A percentile compares a stretch with the other conserved stretches of the same genome.
These are phyloP conservation scores for Lepidurus packardi DNA, from an alignment of 1,140 invertebrate genomes.

Conservation along the genomic window DNA sequence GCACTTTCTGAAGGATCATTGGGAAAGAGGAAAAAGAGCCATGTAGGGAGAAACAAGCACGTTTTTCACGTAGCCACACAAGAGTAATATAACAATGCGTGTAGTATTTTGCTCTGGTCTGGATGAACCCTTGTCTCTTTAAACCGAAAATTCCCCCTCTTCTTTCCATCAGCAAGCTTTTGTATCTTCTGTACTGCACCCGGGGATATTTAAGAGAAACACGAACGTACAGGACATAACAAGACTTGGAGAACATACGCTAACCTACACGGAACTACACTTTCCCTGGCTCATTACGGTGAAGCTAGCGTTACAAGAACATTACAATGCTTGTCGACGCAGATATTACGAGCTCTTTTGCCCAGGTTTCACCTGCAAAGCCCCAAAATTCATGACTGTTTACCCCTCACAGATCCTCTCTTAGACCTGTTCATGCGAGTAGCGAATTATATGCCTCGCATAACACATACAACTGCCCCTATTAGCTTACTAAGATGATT, in stretches of 20 bases:
- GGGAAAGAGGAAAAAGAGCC: not conserved
- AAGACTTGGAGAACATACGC: not conserved
- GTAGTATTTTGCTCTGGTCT: not conserved
- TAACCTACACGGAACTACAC: not conserved
- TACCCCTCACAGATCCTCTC: not conserved
- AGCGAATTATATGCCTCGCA: slow-evolving; percentile 1
- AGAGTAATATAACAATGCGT: not conserved
- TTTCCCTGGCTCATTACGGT: not conserved
- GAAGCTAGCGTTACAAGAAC: not conserved
- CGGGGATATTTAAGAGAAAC: not conserved
- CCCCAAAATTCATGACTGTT: not conserved
- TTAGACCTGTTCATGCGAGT: not conserved
- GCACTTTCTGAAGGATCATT: not conserved
- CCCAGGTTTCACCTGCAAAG: not conserved
- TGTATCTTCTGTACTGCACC: not conserved
- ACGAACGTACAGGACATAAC: not conserved
- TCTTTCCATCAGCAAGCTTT: not conserved
- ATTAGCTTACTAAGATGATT: not conserved
- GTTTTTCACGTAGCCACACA: not conserved
- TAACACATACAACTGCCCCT: not conserved
- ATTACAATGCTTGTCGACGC: slow-evolving; percentile 15
- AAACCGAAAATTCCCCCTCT: not conserved
- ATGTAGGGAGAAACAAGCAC: not conserved
- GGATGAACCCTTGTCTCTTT: not conserved
- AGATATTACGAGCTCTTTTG: not conserved